Base-by-base conservation (phyloP, 2,113 vertebrate species). In the Brachypodius melanocephalos region DNA sequence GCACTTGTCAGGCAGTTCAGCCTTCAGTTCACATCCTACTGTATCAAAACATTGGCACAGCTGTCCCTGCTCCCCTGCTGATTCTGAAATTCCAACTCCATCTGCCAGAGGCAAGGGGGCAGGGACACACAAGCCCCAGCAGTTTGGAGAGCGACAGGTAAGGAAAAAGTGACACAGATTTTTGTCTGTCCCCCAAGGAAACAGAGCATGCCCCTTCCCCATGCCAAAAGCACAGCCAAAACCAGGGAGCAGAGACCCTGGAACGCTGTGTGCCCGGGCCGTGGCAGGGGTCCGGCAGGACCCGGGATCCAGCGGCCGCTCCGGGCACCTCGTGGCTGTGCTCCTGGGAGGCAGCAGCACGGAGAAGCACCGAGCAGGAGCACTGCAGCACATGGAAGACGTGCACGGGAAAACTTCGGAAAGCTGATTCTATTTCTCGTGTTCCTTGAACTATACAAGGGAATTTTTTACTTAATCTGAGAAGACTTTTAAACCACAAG, bases 271-370 rank as follows among this genome's bases (percentile, higher is more conserved):
- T 4, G 57, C 32, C 36, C 45, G 4, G 34, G 52, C 46, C 3
- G 1, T 1, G 54, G 29, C 4, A 4, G 10, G 25, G 57, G 7
- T 0, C 5, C 2, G 5, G 61, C 51, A 21, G n/a, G 17, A 32
- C 0, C 40, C 2, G 12, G 43, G 48, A 12, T 3, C 4, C 58
- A 15, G 62, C 59, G 9, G 65, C 17, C 81, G 54, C 65, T 65
- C 11, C 5, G 81, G n/a, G 61, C 26, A 13, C 21, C 14, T 10
- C 5, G 34, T 1, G 36, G 43, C 19, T 5, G 52, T 4, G 45
- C 46, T 66, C 61, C 49, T 8, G 43, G 34, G n/a, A 8, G 36
- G 15, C 29, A 24, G 75, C 43, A 14, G 62, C 72, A n/a, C 45
- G 29, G 38, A 17, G 24, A 10, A 28, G 80, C 67, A 18, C 16